phyloP scores from a whole-genome alignment of 2,113 vertebrate genomes.

The Rhagologus leucostigma region DNA sequence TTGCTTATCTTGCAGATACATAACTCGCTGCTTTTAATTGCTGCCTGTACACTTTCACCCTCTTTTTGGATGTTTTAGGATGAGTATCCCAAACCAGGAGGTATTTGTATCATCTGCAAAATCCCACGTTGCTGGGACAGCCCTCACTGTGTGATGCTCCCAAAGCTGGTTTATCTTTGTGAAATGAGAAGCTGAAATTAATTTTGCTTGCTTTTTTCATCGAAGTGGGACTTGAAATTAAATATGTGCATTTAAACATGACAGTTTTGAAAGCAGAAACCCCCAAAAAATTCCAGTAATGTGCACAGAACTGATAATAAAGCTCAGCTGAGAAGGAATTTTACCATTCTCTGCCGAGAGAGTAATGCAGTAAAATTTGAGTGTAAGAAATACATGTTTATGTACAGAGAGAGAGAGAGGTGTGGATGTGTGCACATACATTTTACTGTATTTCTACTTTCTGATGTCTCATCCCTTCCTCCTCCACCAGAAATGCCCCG shows the following conservation, averaged over 20 bases:
- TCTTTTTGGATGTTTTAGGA: background rate
- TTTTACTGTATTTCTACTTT: background rate
- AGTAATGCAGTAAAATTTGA: background rate
- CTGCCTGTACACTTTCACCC: background rate
- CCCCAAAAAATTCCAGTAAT: background rate
- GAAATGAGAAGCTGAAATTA: background rate
- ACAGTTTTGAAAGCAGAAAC: background rate
- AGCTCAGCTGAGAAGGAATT: background rate
- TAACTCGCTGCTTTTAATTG: background rate
- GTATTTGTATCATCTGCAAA: background rate
- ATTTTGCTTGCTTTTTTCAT: background rate
- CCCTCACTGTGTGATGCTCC: background rate
- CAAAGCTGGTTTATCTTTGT: background rate
- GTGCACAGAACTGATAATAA: background rate
- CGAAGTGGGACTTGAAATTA: background rate
- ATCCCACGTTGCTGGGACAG: background rate
- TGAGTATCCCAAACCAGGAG: background rate
- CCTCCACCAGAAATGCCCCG: background rate
- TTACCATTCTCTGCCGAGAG: background rate
- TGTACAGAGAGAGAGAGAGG: background rate
- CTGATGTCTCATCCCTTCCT: background rate
- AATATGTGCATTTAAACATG: background rate
- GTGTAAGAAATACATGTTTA: background rate
- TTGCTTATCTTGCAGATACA: background rate
- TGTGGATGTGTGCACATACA: background rate